Conservation (phyloP, 2,888 invertebrate genomes). For the Heliconius cydno region DNA sequence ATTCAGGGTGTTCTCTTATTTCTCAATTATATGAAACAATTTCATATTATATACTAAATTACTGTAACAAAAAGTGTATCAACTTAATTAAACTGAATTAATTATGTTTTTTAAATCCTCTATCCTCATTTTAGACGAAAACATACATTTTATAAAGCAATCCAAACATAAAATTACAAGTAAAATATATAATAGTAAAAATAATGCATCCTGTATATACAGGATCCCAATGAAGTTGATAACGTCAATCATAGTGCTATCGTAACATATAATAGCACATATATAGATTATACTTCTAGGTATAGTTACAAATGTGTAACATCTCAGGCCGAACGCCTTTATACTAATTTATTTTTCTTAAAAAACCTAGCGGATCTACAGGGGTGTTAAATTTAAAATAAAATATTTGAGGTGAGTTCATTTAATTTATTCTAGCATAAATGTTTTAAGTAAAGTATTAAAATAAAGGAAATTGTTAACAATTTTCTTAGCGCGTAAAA, state of each 20-base stretch:
- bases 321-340: background rate
- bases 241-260: slow-evolving; percentile 52
- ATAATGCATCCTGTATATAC: slow-evolving; percentile 31
- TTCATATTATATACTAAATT: too few species aligned
- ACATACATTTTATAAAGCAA: background rate
- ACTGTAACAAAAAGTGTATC: background rate
- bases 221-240: slow-evolving; percentile 49
- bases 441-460: background rate
- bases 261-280: slow-evolving; percentile 12
- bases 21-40: background rate
- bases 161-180: background rate
- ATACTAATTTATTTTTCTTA: background rate
- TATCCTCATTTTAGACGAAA: background rate
- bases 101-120: background rate
- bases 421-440: background rate
- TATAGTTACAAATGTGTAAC: slow-evolving; percentile 18
- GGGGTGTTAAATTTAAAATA: background rate
- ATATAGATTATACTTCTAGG: slow-evolving; percentile 20
- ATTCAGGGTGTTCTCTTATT: background rate
- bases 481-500: background rate
- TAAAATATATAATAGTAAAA: background rate
- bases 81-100: background rate
- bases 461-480: background rate
- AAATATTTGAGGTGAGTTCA: background rate
- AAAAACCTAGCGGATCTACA: background rate